These are phyloP conservation scores for Burhinus bistriatus DNA, from an alignment of 2,113 vertebrate genomes.

Conservation along the genomic window DNA sequence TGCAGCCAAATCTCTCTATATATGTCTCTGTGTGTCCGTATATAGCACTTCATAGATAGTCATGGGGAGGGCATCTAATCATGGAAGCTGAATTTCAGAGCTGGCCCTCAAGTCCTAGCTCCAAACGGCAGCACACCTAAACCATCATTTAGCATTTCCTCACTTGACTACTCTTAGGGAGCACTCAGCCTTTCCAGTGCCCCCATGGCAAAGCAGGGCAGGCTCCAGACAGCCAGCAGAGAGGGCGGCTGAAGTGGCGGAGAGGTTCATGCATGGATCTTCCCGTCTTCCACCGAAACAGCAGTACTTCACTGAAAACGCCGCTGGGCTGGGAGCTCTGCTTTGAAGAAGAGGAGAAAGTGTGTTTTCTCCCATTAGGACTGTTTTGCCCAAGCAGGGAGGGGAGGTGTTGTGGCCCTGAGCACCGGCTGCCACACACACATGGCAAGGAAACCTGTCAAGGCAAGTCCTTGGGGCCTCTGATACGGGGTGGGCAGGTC, in stretches of 20 bases:
- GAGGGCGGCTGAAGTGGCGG: background rate
- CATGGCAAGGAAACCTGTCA: rapidly evolving
- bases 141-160: background rate
- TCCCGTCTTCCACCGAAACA: background rate
- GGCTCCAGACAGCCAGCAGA: background rate
- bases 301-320: background rate
- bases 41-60: background rate
- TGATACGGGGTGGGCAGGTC: rapidly evolving
- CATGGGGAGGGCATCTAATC: background rate
- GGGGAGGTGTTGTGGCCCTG: background rate
- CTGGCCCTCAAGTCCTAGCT: background rate
- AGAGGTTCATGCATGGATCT: background rate
- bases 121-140: background rate
- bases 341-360: background rate
- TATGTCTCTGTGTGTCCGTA: no score
- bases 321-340: background rate
- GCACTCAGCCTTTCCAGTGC: background rate
- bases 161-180: background rate
- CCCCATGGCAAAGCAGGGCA: background rate
- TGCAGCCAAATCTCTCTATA: background rate
- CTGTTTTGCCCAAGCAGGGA: background rate
- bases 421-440: background rate
- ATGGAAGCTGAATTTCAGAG: background rate
- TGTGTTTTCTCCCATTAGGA: background rate
- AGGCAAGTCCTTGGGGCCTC: background rate